Conservation (phyloP, 2,888 invertebrate species). For the Selenia dentaria region DNA sequence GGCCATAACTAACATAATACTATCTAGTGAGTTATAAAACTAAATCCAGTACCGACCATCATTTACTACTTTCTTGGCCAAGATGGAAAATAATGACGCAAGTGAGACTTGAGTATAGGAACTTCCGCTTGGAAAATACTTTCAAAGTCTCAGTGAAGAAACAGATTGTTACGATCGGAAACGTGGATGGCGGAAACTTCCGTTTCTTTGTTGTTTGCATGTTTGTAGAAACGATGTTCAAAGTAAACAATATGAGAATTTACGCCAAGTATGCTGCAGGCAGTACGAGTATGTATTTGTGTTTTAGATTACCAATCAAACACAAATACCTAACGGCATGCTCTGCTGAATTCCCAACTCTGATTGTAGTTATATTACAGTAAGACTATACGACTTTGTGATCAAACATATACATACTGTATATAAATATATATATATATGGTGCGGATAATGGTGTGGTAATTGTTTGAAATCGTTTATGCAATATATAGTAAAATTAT, state of each 20-base stretch:
- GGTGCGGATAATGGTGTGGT: too few relatives aligned
- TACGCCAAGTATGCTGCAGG: neutral
- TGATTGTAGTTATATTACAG: too few relatives aligned
- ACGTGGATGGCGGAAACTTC: slow-evolving; percentile 21
- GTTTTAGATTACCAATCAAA: slow-evolving; percentile 3
- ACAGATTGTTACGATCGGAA: slow-evolving; percentile 11
- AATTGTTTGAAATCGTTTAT: too few relatives aligned
- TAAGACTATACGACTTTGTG: too few relatives aligned
- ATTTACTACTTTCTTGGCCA: neutral
- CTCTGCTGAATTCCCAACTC: neutral
- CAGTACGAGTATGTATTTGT: slow-evolving; percentile 1
- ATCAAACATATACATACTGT: too few relatives aligned
- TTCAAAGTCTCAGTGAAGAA: slow-evolving; percentile 4
- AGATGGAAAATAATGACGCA: slow-evolving; percentile 18
- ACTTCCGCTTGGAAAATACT: slow-evolving; percentile 9
- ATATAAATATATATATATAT: too few relatives aligned
- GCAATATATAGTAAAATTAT: too few relatives aligned
- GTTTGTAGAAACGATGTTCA: slow-evolving; percentile 8
- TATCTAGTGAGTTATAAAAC: neutral
- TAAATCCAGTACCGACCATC: neutral
- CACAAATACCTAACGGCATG: neutral
- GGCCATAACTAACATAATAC: too few relatives aligned
- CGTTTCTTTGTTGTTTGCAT: slow-evolving; percentile 19
- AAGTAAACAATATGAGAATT: slow-evolving; percentile 5
- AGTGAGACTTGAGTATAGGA: neutral